Conservation (phyloP, 2,797 vertebrate genomes). For the Labeo calbasu region DNA sequence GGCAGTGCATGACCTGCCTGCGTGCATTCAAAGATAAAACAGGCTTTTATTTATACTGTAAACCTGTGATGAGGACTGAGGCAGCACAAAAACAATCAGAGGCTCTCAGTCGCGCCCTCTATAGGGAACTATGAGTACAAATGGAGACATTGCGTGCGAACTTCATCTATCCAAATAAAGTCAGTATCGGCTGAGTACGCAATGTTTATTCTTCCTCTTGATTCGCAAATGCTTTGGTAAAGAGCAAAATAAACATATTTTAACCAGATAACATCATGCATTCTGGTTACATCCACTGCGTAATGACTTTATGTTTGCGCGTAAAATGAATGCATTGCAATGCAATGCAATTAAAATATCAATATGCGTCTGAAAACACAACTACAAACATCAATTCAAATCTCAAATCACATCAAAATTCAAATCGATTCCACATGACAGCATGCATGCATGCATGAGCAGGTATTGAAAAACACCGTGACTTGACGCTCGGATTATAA, state of each 20-base stretch:
- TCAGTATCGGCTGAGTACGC: background rate
- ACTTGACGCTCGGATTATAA: background rate
- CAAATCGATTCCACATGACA: background rate
- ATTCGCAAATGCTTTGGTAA: background rate
- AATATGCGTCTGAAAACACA: background rate
- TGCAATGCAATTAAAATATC: background rate
- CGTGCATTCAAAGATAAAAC: background rate
- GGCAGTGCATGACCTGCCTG: too few relatives aligned
- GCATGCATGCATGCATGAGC: background rate
- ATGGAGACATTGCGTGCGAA: constrained; percentile 25
- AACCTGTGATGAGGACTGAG: background rate
- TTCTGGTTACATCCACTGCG: background rate
- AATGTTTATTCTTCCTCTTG: background rate
- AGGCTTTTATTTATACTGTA: background rate
- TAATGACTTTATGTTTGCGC: background rate
- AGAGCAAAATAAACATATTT: background rate
- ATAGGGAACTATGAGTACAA: constrained; percentile 11
- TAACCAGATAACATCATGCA: background rate
- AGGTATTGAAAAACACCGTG: background rate
- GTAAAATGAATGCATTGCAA: background rate
- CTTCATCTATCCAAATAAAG: constrained; percentile 36
- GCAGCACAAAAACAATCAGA: background rate
- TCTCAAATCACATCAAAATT: background rate
- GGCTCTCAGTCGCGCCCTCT: constrained; percentile 66
- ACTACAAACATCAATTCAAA: background rate